These are phyloP conservation scores for Agriopis leucophaearia DNA, from an alignment of 2,888 invertebrate species.

Conservation along the genomic window DNA sequence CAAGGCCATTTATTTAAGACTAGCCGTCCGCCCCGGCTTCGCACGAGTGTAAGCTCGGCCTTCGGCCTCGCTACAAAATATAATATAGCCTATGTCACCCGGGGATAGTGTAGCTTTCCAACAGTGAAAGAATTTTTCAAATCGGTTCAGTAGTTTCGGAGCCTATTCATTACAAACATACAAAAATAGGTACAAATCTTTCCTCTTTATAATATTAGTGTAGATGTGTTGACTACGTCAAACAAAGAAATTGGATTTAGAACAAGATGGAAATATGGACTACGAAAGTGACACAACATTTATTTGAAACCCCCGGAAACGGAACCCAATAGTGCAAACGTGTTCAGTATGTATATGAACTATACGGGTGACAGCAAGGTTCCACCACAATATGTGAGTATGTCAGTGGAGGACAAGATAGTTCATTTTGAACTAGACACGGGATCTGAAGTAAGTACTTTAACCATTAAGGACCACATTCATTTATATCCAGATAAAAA, in stretches of 20 bases:
- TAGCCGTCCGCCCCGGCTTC: too few relatives aligned
- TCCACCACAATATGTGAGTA: background rate
- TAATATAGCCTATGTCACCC: too few relatives aligned
- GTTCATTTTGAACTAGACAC: background rate
- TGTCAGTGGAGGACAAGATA: background rate
- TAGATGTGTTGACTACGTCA: background rate
- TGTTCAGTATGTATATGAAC: background rate
- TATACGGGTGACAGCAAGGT: background rate
- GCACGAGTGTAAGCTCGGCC: too few relatives aligned
- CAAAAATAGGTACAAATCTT: too few relatives aligned
- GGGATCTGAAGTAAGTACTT: background rate
- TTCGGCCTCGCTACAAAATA: too few relatives aligned
- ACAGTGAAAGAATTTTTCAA: too few relatives aligned
- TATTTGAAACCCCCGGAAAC: background rate
- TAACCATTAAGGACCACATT: background rate
- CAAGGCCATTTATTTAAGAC: slow-evolving; percentile 13
- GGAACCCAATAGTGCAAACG: background rate
- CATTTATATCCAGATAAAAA: background rate
- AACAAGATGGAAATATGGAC: background rate
- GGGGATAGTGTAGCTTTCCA: too few relatives aligned
- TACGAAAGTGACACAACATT: background rate
- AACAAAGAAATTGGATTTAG: background rate
- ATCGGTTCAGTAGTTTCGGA: too few relatives aligned
- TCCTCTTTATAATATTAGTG: too few relatives aligned
- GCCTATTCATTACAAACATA: too few relatives aligned